Percentiles rank a stretch among this genome's conserved stretches.
Evolutionary conservation across 2,113 vertebrate genomes (phyloP).

Genomic region (Mustelus asterias): DNA sequence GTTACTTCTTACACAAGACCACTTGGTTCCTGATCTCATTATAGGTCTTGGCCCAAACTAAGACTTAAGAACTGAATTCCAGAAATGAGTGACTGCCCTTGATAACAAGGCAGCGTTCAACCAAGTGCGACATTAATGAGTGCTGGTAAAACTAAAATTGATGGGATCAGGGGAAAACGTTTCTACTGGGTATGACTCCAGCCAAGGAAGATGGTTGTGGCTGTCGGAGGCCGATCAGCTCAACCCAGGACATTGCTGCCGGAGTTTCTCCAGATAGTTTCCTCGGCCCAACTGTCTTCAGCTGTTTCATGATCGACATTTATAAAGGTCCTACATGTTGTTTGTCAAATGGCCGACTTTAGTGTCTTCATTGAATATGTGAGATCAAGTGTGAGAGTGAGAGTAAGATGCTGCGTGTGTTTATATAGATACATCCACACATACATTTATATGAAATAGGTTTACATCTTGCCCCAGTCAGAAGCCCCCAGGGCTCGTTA

Average conservation of each 20-base stretch:
- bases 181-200: background rate
- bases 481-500: constrained; percentile 51
- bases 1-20: background rate
- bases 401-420: background rate
- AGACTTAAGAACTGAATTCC: background rate
- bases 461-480: constrained; percentile 53
- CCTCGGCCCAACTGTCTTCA: background rate
- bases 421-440: background rate
- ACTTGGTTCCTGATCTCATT: too few relatives aligned
- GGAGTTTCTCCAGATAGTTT: background rate
- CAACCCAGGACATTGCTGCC: background rate
- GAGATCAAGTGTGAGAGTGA: background rate
- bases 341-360: background rate
- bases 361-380: background rate
- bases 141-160: background rate
- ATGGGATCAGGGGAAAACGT: background rate
- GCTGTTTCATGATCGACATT: background rate
- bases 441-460: constrained; percentile 41
- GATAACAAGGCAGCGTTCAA: background rate
- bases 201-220: background rate
- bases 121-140: background rate
- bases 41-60: background rate
- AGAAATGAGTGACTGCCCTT: background rate
- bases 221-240: background rate
- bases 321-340: background rate